Conservation (phyloP, 2,888 invertebrate species). For the Diaperis boleti region DNA sequence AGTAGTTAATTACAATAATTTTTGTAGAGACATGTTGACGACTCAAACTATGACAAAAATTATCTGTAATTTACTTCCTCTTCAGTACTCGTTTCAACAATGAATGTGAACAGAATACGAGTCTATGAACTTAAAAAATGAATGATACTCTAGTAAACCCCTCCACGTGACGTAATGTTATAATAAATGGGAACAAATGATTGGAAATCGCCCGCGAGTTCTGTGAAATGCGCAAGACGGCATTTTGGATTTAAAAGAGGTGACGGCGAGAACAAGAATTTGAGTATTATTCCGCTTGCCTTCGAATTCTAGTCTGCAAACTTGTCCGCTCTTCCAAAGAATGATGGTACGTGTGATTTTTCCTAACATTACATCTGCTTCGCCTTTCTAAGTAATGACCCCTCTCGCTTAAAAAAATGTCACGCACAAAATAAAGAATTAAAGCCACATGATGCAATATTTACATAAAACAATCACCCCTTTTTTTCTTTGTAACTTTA, state of each 20-base stretch:
- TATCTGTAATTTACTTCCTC: too few relatives aligned
- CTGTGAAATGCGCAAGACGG: conserved; percentile 25
- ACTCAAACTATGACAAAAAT: too few relatives aligned
- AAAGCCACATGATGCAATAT: conserved; percentile 25
- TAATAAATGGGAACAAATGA: neutral
- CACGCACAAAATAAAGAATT: too few relatives aligned
- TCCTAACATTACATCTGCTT: neutral
- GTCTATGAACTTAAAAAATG: too few relatives aligned
- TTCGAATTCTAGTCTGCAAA: neutral
- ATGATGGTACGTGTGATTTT: conserved; percentile 9
- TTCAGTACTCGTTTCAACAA: too few relatives aligned
- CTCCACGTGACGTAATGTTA: neutral
- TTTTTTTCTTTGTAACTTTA: too few relatives aligned
- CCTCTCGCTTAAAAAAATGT: neutral
- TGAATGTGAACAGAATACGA: too few relatives aligned
- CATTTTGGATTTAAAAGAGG: conserved; percentile 22
- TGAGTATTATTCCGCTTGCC: neutral
- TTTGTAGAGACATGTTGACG: too few relatives aligned
- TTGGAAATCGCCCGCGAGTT: neutral
- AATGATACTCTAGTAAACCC: too few relatives aligned
- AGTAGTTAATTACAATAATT: too few relatives aligned
- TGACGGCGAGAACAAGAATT: conserved; percentile 9
- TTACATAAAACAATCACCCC: conserved; percentile 4
- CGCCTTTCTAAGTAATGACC: too few relatives aligned
- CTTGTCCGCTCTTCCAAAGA: neutral